phyloP scores from a whole-genome alignment of 1,140 invertebrate species.

The Caerostris extrusa region DNA sequence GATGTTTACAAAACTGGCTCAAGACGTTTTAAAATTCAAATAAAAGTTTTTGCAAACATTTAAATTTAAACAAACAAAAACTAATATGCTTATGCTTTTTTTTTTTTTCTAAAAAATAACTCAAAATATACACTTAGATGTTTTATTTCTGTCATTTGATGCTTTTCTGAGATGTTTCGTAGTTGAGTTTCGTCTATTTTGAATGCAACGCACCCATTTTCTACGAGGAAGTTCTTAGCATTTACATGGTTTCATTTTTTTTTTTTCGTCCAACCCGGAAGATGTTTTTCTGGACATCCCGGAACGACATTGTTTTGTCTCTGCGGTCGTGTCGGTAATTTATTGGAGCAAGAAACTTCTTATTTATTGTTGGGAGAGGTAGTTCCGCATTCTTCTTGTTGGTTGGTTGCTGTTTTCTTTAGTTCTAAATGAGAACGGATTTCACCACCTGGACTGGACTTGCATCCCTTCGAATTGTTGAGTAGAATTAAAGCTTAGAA shows the following conservation, averaged over 20 bases:
- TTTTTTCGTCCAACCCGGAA: not conserved
- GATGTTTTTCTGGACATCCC: not conserved
- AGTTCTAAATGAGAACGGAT: not conserved
- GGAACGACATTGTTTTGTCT: not conserved
- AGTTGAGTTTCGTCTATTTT: too few species aligned
- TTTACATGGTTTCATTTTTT: not conserved
- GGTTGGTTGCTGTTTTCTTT: not conserved
- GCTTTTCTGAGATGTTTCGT: too few species aligned
- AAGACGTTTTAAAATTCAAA: too few species aligned
- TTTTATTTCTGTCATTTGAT: too few species aligned
- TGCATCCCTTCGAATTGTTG: not conserved
- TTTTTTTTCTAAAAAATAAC: too few species aligned
- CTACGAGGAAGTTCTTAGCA: not conserved
- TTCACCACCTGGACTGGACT: not conserved
- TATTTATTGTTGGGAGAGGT: not conserved
- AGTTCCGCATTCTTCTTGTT: not conserved
- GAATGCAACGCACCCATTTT: too few species aligned
- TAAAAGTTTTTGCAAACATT: too few species aligned
- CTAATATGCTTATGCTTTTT: too few species aligned
- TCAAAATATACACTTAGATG: too few species aligned
- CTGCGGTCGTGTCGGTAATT: not conserved
- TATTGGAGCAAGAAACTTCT: not conserved
- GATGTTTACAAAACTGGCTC: too few species aligned
- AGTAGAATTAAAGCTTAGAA: too few species aligned
- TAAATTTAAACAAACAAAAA: too few species aligned